These are phyloP conservation scores for Micrastur ruficollis DNA, from an alignment of 2,797 vertebrate species.

Conservation along the genomic window DNA sequence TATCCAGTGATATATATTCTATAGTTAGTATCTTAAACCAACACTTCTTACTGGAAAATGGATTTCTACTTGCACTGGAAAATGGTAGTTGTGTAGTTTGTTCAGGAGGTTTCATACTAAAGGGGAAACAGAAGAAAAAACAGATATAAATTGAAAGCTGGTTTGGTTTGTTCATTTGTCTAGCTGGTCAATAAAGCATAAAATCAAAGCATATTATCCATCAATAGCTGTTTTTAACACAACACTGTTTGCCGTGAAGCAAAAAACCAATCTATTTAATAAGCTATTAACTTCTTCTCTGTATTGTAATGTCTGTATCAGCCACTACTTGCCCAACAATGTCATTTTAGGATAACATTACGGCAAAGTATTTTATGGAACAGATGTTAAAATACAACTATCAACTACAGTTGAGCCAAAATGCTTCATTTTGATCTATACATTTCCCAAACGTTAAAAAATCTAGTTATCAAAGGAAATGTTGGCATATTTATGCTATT, in stretches of 20 bases:
- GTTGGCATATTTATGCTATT: not conserved
- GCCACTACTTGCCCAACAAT: not conserved
- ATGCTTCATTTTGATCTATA: not conserved
- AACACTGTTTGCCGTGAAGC: not conserved
- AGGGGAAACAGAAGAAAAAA: not conserved
- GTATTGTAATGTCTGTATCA: not conserved
- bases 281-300: not conserved
- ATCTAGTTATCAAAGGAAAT: not conserved
- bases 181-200: not conserved
- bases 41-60: conserved; percentile 63
- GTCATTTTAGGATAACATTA: not conserved
- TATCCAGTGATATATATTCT: not conserved
- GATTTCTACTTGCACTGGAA: conserved; percentile 12
- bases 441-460: not conserved
- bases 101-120: conserved; percentile 61
- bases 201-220: not conserved
- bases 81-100: not conserved
- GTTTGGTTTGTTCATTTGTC: not conserved
- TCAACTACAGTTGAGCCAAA: not conserved
- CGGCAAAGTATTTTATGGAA: not conserved
- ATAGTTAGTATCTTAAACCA: not conserved
- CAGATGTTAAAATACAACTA: not conserved
- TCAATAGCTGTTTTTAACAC: not conserved
- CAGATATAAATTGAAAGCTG: not conserved
- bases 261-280: not conserved